Evolutionary conservation across 2,113 vertebrate genomes (phyloP).

Genomic region (Ctenomys sociabilis): DNA sequence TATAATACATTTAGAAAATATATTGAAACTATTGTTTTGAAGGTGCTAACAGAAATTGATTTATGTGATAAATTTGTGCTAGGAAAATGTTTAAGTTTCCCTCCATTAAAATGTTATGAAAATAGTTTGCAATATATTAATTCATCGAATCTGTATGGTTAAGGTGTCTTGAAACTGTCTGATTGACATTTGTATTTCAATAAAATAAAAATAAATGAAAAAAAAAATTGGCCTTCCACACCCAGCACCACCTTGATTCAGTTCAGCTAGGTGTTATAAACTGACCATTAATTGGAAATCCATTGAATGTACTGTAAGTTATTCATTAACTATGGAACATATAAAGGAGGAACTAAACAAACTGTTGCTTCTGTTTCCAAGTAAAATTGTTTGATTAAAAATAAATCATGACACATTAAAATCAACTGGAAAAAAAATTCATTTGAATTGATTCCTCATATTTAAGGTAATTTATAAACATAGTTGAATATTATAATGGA

Average conservation of each 20-base stretch:
- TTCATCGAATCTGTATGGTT: too few relatives aligned
- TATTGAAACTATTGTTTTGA: constrained; percentile 3
- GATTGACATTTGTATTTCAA: too few relatives aligned
- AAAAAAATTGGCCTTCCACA: too few relatives aligned
- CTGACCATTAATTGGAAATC: neutral
- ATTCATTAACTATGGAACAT: neutral
- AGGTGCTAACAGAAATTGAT: neutral
- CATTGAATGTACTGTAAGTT: neutral
- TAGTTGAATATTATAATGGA: constrained; percentile 34
- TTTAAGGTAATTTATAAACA: neutral
- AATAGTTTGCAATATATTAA: too few relatives aligned
- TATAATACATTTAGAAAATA: neutral
- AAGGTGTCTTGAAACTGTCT: too few relatives aligned
- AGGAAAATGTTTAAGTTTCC: constrained; percentile 28
- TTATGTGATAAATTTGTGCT: constrained; percentile 1
- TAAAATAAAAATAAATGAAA: too few relatives aligned
- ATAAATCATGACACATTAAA: neutral
- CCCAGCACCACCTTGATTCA: too few relatives aligned
- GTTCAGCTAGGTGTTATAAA: too few relatives aligned
- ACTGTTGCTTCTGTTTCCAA: neutral
- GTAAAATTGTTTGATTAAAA: neutral
- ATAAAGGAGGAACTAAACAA: neutral
- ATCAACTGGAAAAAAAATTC: constrained; percentile 35
- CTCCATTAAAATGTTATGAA: too few relatives aligned
- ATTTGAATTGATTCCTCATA: neutral